Base-by-base conservation (phyloP, 2,888 invertebrate species). In the Dioctria rufipes region DNA sequence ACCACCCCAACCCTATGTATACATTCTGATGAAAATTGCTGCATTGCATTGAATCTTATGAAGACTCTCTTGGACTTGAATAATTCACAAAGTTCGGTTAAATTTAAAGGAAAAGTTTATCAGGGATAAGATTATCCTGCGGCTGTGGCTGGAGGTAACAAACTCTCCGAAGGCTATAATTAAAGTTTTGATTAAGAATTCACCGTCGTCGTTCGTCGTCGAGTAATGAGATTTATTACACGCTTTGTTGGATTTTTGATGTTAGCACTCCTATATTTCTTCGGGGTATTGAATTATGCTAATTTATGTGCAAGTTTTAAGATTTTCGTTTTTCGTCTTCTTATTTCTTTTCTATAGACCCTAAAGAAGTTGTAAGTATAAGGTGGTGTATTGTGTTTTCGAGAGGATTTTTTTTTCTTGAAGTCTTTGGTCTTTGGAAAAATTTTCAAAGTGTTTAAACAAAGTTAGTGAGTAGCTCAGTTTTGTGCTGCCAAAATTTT, bases 151-250 rank as follows among this genome's bases (percentile, higher is more conserved):
- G 51, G 54, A 58, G n/a, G n/a, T 58, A 58, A 58, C 58, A 58
- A 58, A 58, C 58, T 58, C 58, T 58, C 58, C 13, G 49, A 54
- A 25, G 25, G 54, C 71, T 51, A 11, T 71, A 71, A 71, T 71
- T 71, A 71, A 71, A 54, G 71, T 71, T 71, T 71, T 71, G 51
- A 71, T 71, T 71, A 71, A 71, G 71, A 71, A 71, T 71, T 71
- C 71, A 71, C 25, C 46, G 71, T 39, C 51, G 54, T 51, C 37
- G 49, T 51, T 9, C 46, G 71, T 39, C 51, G 54, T 51, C 37
- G 49, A 51, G 71, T 71, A 71, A 71, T 71, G 71, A 71, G 71
- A 71, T 71, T 71, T 71, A 71, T 71, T 58, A 13, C 43, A 37
- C 6, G 71, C 71, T 71, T 51, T 71, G 51, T 39, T 46, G 40